phyloP scores from a whole-genome alignment of 2,797 vertebrate genomes.

The Ambastaia sidthimunki region DNA sequence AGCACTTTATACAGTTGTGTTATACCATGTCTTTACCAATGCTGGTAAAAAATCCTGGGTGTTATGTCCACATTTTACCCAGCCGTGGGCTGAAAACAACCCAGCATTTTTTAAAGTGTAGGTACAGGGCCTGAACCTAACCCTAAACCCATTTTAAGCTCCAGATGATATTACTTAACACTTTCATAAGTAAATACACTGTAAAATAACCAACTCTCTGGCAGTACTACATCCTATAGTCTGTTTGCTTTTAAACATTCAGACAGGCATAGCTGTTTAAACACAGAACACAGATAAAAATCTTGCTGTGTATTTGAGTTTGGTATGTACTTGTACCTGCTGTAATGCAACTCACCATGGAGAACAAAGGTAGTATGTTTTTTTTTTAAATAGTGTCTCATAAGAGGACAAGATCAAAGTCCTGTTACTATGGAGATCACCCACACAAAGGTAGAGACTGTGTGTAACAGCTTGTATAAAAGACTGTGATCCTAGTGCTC shows the following conservation, averaged over 20 bases:
- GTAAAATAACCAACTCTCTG: no score
- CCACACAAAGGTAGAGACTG: slow-evolving; percentile 36
- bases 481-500: not conserved
- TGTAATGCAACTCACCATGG: not conserved
- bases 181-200: no score
- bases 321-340: not conserved
- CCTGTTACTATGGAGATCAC: slow-evolving; percentile 53
- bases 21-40: no score
- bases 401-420: slow-evolving; percentile 52
- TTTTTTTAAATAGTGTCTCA: slow-evolving; percentile 50
- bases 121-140: no score
- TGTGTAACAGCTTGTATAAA: slow-evolving; percentile 20
- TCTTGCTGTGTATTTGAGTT: not conserved
- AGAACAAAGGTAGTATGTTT: slow-evolving; percentile 27
- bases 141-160: no score
- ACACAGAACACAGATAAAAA: not conserved
- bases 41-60: no score
- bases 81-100: no score
- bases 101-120: no score
- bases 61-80: not conserved
- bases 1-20: no score
- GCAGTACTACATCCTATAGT: not conserved
- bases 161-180: no score
- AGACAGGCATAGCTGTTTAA: not conserved
- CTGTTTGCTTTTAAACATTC: slow-evolving; percentile 17